A percentile compares a stretch with the other conserved stretches of the same genome.
Evolutionary conservation across 2,888 invertebrate species (phyloP).

Genomic region (Dexiosoma caninum): DNA sequence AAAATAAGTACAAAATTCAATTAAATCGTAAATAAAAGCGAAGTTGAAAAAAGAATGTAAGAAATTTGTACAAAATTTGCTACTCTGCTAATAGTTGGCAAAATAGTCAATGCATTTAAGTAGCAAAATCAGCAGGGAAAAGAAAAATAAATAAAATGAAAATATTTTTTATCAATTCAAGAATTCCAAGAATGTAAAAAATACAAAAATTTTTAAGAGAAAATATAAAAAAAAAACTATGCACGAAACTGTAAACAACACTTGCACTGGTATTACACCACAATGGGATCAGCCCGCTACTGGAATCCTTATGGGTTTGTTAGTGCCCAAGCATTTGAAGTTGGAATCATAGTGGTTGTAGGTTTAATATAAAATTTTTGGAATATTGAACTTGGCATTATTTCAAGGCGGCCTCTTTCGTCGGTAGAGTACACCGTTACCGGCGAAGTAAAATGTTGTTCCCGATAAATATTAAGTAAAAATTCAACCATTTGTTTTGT

Average conservation of each 20-base stretch:
- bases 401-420: too few species aligned
- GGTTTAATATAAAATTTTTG: too few species aligned
- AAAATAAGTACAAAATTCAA: conserved; percentile 30
- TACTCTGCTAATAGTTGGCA: background rate
- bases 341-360: too few species aligned
- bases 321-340: too few species aligned
- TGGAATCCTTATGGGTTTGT: too few species aligned
- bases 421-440: too few species aligned
- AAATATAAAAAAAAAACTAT: background rate
- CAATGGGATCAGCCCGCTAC: too few species aligned
- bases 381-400: too few species aligned
- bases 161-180: conserved; percentile 2
- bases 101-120: background rate
- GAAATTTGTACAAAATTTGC: conserved; percentile 18
- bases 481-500: too few species aligned
- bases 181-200: background rate
- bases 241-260: background rate
- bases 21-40: conserved; percentile 22
- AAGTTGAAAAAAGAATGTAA: background rate
- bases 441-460: too few species aligned
- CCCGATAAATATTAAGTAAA: too few species aligned
- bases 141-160: background rate
- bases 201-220: background rate
- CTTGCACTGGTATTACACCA: background rate
- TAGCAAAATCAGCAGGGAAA: background rate